Evolutionary conservation across 1,140 invertebrate species (phyloP), one percentile per base, ranked within the genome.

Genomic region (Charaxes varanes): DNA sequence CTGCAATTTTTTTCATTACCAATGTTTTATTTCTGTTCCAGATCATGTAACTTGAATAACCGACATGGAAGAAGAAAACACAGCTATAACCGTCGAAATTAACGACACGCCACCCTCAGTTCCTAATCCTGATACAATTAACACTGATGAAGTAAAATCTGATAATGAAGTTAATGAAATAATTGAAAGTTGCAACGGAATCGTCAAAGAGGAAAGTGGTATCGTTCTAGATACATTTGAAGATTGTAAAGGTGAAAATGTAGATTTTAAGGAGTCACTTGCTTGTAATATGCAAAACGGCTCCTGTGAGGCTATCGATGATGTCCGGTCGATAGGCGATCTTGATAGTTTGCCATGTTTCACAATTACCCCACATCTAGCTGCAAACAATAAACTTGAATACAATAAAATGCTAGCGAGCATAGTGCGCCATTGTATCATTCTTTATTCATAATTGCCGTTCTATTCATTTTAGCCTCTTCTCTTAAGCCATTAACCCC

Each of bases 311-410:
- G 59, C 57, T 6, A 68, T 67, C 15, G 78, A 83, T 35, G 77
- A 81, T 21, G 72, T 54, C 2, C 54, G 73, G 3, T 80, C 76
- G 1, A 35, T 83, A 16, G 71, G 76, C 0, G 78, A 82, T 36
- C 44, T 82, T 15, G 79, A 80, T 27, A 83, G 79, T 22, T 56
- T 80, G 36, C 73, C 79, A n/a, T n/a, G n/a, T n/a, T n/a, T n/a
- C n/a, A n/a, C n/a, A n/a, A n/a, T n/a, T n/a, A n/a, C n/a, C n/a
- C n/a, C n/a, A n/a, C n/a, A n/a, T n/a, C n/a, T n/a, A n/a, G n/a
- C n/a, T n/a, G n/a, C n/a, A n/a, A n/a, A n/a, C n/a, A n/a, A n/a
- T n/a, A n/a, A n/a, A n/a, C n/a, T n/a, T n/a, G n/a, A n/a, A n/a
- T n/a, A n/a, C n/a, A n/a, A n/a, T n/a, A n/a, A n/a, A n/a, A n/a